phyloP scores from a whole-genome alignment of 1,140 invertebrate species.

The Drosophila tsacasi region DNA sequence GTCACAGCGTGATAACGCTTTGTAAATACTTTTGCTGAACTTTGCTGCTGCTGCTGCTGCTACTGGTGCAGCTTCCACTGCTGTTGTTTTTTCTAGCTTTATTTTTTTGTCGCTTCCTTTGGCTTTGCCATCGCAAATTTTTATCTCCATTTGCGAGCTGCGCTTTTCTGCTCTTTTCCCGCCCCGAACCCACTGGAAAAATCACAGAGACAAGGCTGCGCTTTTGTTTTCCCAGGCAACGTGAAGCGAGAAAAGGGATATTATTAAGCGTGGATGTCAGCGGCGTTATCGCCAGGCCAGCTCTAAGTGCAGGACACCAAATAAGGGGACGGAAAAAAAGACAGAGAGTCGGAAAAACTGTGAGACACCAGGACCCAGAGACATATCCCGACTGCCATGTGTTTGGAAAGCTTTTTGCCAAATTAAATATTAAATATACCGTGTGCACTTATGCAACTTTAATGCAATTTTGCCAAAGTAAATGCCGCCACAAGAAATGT shows the following conservation, averaged over 20 bases:
- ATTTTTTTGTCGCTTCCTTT: constrained; percentile 78
- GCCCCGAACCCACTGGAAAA: neutral
- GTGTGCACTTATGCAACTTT: constrained; percentile 84
- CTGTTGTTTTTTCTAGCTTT: constrained; percentile 41
- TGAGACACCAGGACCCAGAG: constrained; percentile 20
- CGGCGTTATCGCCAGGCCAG: constrained; percentile 68
- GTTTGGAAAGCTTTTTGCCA: constrained; percentile 81
- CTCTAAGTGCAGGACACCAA: constrained; percentile 62
- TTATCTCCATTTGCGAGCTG: constrained; percentile 78
- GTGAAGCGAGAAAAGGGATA: constrained; percentile 65
- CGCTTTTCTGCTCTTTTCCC: constrained; percentile 45
- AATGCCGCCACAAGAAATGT: constrained; percentile 58
- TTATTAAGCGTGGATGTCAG: constrained; percentile 82
- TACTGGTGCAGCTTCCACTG: constrained; percentile 22
- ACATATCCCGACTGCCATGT: constrained; percentile 26
- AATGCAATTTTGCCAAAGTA: constrained; percentile 82
- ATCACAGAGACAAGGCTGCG: constrained; percentile 60
- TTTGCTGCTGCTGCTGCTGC: constrained; percentile 57
- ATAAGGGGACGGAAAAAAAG: constrained; percentile 34
- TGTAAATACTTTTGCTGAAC: constrained; percentile 82
- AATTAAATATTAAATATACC: constrained; percentile 84
- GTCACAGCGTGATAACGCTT: constrained; percentile 79
- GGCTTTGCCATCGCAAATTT: constrained; percentile 77
- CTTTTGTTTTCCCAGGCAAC: constrained; percentile 70
- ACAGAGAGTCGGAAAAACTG: constrained; percentile 9